Percentiles rank a stretch among this genome's conserved stretches.
Conservation (phyloP, 2,888 invertebrate species). For the Peribatodes rhomboidaria region DNA sequence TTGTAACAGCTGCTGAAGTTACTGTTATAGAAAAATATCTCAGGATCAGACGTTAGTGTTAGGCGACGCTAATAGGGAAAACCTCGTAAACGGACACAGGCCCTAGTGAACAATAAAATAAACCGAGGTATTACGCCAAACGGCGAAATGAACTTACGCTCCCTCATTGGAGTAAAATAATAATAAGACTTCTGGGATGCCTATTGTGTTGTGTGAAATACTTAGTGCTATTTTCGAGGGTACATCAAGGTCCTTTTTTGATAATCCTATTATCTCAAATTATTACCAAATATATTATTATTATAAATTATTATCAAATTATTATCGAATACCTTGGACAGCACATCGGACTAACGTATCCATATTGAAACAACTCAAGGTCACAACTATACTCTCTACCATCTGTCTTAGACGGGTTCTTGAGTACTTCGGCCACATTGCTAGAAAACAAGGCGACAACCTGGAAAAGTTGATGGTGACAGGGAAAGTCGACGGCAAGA, state of each 20-base stretch:
- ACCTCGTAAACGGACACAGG: conserved; percentile 17
- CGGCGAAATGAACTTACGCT: conserved; percentile 39
- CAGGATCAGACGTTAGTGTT: conserved; percentile 18
- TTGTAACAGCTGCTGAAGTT: conserved; percentile 10
- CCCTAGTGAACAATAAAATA: conserved; percentile 44
- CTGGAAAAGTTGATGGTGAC: no score
- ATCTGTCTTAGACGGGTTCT: no score
- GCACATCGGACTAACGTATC: no score
- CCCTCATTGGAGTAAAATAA: conserved; percentile 16
- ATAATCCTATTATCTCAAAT: no score
- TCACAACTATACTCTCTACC: no score
- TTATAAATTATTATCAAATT: no score
- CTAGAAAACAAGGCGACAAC: no score
- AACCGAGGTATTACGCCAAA: conserved; percentile 40
- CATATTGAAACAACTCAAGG: no score
- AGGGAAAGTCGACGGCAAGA: no score
- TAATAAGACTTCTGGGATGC: not conserved
- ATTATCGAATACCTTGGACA: no score
- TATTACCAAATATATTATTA: no score
- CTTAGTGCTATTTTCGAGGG: not conserved
- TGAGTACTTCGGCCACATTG: no score
- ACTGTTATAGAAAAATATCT: conserved; percentile 24
- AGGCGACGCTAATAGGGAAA: conserved; percentile 19
- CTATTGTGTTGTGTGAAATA: not conserved
- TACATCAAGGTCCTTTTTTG: not conserved